These are phyloP conservation scores for Sinocyclocheilus grahami DNA, from an alignment of 2,113 vertebrate species.

Conservation along the genomic window DNA sequence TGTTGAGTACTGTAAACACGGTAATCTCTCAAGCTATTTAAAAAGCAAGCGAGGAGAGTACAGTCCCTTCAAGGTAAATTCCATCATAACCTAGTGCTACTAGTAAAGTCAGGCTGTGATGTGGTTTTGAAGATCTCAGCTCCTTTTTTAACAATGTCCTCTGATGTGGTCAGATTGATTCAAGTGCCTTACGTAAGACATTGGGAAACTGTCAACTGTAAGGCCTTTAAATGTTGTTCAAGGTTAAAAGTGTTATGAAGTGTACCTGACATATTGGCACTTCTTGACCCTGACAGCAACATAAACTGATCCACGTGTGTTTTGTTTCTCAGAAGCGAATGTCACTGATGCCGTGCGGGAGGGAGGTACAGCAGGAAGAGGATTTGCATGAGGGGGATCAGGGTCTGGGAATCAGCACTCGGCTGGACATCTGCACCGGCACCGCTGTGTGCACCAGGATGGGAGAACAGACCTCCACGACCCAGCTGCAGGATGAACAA, in stretches of 20 bases:
- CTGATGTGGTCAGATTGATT: slow-evolving; percentile 47
- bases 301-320: background rate
- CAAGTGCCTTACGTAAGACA: slow-evolving; percentile 1
- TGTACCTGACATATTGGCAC: background rate
- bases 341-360: slow-evolving; percentile 51
- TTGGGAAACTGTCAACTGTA: background rate
- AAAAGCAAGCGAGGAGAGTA: slow-evolving; percentile 92
- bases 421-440: slow-evolving; percentile 88
- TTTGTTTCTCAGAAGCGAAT: slow-evolving; percentile 38
- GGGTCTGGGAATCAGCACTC: slow-evolving; percentile 65
- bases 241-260: background rate
- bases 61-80: slow-evolving; percentile 87
- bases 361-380: slow-evolving; percentile 57
- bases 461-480: slow-evolving; percentile 79
- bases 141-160: slow-evolving; percentile 13
- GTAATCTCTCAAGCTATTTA: slow-evolving; percentile 94
- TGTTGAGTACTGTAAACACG: slow-evolving; percentile 97
- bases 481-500: slow-evolving; percentile 78
- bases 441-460: slow-evolving; percentile 86
- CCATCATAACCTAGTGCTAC: background rate
- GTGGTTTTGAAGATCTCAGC: background rate
- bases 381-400: slow-evolving; percentile 71
- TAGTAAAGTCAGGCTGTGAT: slow-evolving; percentile 1
- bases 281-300: background rate
- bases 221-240: background rate